A percentile compares a stretch with the other conserved stretches of the same genome.
Evolutionary conservation across 37 sponge, comb jelly and placozoan genomes (phyloP).

Genomic region (Chondrosia reniformis): DNA sequence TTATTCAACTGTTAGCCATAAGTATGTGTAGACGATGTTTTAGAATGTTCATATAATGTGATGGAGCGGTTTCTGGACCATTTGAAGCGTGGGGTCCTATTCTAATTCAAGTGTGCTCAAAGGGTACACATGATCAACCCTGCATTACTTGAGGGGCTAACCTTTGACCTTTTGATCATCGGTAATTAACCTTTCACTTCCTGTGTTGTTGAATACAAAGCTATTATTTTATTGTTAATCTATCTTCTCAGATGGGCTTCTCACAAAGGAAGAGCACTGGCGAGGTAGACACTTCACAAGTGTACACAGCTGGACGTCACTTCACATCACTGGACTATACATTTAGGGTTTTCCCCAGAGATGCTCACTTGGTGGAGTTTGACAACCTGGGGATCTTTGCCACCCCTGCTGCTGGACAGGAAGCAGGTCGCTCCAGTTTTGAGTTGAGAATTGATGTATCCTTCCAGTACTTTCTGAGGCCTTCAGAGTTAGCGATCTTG

Average conservation of each 20-base stretch:
- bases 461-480: conserved; percentile 1
- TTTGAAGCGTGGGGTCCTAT: too few relatives aligned
- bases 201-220: too few relatives aligned
- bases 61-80: too few relatives aligned
- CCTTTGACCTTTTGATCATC: too few relatives aligned
- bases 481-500: background rate
- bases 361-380: background rate
- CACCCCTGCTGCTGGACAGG: background rate
- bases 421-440: background rate
- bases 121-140: too few relatives aligned
- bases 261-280: background rate
- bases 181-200: too few relatives aligned
- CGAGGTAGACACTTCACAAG: background rate
- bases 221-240: too few relatives aligned
- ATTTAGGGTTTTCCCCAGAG: background rate
- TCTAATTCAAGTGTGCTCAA: too few relatives aligned
- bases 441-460: conserved; percentile 1
- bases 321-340: background rate
- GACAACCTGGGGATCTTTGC: background rate
- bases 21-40: too few relatives aligned
- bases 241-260: conserved; percentile 7
- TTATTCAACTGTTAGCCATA: too few relatives aligned
- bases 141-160: too few relatives aligned
- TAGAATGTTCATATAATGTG: too few relatives aligned
- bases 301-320: background rate